Conservation (phyloP, 2,113 vertebrate species). For the western clawed frog (Xenopus tropicalis) region UCB_Xtro_10.0 CM004450.2:112210501-112211000, state of each 20-base stretch:
- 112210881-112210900: too few species aligned
- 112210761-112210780: neutral
- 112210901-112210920: too few species aligned
- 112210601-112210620: neutral
- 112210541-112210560: neutral
- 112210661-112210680: constrained; percentile 1
- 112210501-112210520: too few species aligned
- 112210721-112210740: neutral
- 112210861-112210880: too few species aligned
- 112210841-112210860: too few species aligned
- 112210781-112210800: too few species aligned
- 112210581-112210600: neutral
- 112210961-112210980: too few species aligned
- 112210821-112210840: too few species aligned
- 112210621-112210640: constrained; percentile 1
- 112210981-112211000: too few species aligned
- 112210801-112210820: too few species aligned
- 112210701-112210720: neutral
- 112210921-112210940: too few species aligned
- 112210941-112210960: too few species aligned
- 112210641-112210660: neutral
- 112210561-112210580: neutral
- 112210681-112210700: constrained; percentile 3
- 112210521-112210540: neutral
- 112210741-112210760: neutral